Evolutionary conservation across 2,797 vertebrate genomes (phyloP).

Genomic region (Dromococcyx pavoninus): DNA sequence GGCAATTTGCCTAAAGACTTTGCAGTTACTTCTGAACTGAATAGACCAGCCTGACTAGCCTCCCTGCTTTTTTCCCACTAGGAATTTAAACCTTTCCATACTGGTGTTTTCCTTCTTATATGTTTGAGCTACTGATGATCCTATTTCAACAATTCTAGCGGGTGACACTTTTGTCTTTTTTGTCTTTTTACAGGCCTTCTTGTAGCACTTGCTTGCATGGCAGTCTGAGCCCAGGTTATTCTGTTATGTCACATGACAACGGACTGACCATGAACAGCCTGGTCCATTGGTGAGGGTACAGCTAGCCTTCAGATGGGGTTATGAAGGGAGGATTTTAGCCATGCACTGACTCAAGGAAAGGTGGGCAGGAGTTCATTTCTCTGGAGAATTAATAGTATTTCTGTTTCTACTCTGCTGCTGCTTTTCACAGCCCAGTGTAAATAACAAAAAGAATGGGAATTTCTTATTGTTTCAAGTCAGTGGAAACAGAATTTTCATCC

Average conservation of each 20-base stretch:
- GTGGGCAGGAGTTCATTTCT: background rate
- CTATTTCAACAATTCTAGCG: background rate
- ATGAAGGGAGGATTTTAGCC: background rate
- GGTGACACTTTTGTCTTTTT: background rate
- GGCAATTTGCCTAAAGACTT: background rate
- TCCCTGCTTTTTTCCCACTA: background rate
- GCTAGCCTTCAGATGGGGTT: background rate
- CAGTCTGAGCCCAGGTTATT: background rate
- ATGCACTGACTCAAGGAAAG: background rate
- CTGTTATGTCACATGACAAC: background rate
- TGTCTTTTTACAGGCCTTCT: background rate
- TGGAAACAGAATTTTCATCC: background rate
- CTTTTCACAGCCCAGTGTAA: background rate
- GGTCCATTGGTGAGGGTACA: background rate
- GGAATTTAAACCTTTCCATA: background rate
- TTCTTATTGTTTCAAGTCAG: background rate
- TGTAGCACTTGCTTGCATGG: background rate
- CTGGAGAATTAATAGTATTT: background rate
- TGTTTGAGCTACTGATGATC: background rate
- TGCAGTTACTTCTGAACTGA: background rate
- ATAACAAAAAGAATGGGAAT: background rate
- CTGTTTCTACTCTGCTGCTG: background rate
- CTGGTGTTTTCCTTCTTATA: background rate
- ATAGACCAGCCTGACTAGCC: background rate
- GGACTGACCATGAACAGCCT: fast-evolving